These are phyloP conservation scores for Bombus pascuorum DNA, from an alignment of 1,140 invertebrate species.

Conservation along the genomic window DNA sequence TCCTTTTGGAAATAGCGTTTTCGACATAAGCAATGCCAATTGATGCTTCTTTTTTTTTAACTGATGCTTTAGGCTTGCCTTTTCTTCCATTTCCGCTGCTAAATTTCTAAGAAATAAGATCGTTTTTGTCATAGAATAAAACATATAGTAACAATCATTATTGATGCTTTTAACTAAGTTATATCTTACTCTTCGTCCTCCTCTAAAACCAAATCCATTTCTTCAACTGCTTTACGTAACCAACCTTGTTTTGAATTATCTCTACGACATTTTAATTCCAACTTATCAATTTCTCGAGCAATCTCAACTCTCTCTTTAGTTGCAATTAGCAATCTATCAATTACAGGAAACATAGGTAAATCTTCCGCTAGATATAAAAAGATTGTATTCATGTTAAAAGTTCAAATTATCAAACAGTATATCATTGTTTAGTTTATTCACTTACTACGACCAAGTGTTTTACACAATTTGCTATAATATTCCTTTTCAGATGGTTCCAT, in stretches of 20 bases:
- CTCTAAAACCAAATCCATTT: conserved; percentile 94
- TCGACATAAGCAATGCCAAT: conserved; percentile 84
- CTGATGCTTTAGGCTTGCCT: conserved; percentile 73
- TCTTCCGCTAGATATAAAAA: conserved; percentile 86
- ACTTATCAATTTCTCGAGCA: conserved; percentile 90
- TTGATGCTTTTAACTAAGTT: background rate
- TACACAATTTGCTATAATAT: conserved; percentile 91
- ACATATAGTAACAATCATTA: conserved; percentile 16
- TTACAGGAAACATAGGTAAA: conserved; percentile 91
- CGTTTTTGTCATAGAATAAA: conserved; percentile 47
- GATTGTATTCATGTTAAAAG: background rate
- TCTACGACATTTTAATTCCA: conserved; percentile 88
- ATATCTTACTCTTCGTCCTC: conserved; percentile 88
- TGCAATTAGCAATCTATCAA: conserved; percentile 85
- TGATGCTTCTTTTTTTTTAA: conserved; percentile 84
- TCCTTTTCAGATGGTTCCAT: conserved; percentile 94
- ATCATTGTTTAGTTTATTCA: conserved; percentile 34
- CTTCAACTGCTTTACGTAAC: conserved; percentile 91
- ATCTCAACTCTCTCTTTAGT: conserved; percentile 89
- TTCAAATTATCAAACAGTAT: conserved; percentile 6
- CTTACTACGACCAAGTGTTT: conserved; percentile 91
- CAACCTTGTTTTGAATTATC: conserved; percentile 89
- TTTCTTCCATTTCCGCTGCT: conserved; percentile 78
- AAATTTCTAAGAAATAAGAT: conserved; percentile 65
- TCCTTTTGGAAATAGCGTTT: conserved; percentile 86